Percentiles rank a stretch among this genome's conserved stretches.
Conservation (phyloP, 2,888 invertebrate genomes). For the Netelia melanura region DNA sequence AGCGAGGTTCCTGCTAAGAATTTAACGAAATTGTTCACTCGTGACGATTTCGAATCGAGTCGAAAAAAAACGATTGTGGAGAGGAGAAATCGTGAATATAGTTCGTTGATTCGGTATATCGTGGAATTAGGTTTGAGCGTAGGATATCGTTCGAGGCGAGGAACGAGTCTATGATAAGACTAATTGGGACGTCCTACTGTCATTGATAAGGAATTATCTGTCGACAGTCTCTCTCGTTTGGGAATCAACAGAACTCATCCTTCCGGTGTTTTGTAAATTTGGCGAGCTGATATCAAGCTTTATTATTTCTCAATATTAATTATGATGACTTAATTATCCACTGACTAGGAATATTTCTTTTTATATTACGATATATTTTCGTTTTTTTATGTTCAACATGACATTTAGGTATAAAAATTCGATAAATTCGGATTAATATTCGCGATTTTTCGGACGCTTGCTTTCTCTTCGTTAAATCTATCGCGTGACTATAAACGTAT, state of each 20-base stretch:
- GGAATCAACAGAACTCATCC: conserved; percentile 64
- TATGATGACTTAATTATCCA: background rate
- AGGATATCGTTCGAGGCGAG: background rate
- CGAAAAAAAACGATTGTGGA: background rate
- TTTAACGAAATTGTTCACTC: conserved; percentile 33
- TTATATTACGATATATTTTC: background rate
- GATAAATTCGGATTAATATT: no score
- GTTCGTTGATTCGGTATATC: background rate
- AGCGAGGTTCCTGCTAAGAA: conserved; percentile 46
- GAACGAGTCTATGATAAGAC: conserved; percentile 60
- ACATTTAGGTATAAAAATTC: background rate
- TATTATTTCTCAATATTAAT: background rate
- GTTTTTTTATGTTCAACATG: background rate
- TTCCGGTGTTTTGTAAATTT: conserved; percentile 54
- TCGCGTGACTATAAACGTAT: no score
- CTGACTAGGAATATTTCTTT: background rate
- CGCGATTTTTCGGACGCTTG: no score
- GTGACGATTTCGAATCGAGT: conserved; percentile 30
- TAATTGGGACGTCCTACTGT: conserved; percentile 62
- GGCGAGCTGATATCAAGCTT: background rate
- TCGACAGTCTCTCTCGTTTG: conserved; percentile 43
- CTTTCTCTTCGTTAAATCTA: no score
- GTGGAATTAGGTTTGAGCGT: background rate
- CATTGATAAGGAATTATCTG: conserved; percentile 69
- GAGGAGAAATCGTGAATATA: background rate